phyloP scores from a whole-genome alignment of 2,888 invertebrate species.

The Boloria selene region DNA sequence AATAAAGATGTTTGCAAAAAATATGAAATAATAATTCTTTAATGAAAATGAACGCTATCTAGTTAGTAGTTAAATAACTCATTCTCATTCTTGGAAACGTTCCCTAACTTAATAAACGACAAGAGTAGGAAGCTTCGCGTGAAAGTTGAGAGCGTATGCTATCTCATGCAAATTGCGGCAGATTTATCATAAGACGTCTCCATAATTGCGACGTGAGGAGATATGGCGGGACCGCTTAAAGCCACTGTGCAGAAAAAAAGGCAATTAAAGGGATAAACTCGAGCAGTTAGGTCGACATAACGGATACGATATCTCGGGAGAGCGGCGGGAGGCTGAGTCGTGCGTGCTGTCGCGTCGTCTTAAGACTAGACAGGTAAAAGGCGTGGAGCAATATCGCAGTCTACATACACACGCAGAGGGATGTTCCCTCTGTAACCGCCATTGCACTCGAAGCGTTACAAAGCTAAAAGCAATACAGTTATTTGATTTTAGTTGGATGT shows the following conservation, averaged over 20 bases:
- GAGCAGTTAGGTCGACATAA: slow-evolving; percentile 76
- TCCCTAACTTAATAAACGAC: slow-evolving; percentile 80
- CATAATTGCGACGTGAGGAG: slow-evolving; percentile 82
- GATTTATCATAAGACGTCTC: slow-evolving; percentile 83
- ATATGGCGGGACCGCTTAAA: slow-evolving; percentile 77
- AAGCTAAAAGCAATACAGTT: slow-evolving; percentile 82
- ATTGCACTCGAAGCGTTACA: slow-evolving; percentile 82
- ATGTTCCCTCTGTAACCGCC: slow-evolving; percentile 78
- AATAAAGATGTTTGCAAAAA: slow-evolving; percentile 19
- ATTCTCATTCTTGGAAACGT: slow-evolving; percentile 80
- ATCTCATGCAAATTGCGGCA: slow-evolving; percentile 82
- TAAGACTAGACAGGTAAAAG: slow-evolving; percentile 76
- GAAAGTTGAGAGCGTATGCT: slow-evolving; percentile 83
- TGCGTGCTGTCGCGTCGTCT: slow-evolving; percentile 61
- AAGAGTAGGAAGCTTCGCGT: slow-evolving; percentile 78
- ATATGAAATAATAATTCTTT: slow-evolving; percentile 43
- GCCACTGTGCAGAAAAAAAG: slow-evolving; percentile 77
- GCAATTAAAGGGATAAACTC: slow-evolving; percentile 81
- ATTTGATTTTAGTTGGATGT: slow-evolving; percentile 82
- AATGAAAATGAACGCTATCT: slow-evolving; percentile 69
- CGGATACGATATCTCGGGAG: slow-evolving; percentile 64
- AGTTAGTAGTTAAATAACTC: slow-evolving; percentile 79
- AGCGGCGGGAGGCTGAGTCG: slow-evolving; percentile 52
- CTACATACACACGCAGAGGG: slow-evolving; percentile 74
- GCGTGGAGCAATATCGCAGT: slow-evolving; percentile 82